phyloP scores from a whole-genome alignment of 2,113 vertebrate genomes.

The Noturus placidus region DNA sequence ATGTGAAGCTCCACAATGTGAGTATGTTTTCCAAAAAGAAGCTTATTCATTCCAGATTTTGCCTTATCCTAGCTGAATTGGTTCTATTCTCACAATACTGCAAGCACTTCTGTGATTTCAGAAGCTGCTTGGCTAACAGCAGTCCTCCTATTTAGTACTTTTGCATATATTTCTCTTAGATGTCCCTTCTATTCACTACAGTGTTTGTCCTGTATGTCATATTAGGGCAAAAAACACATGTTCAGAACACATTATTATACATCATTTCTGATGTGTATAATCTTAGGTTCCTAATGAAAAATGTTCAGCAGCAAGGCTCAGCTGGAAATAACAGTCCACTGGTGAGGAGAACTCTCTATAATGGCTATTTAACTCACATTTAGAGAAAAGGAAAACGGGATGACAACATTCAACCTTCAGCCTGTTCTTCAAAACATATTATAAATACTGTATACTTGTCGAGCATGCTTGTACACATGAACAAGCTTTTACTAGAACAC shows the following conservation, averaged over 20 bases:
- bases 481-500: slow-evolving; percentile 30
- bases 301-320: background rate
- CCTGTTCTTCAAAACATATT: background rate
- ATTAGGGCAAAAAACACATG: background rate
- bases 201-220: background rate
- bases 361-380: background rate
- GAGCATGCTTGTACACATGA: slow-evolving; percentile 4
- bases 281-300: background rate
- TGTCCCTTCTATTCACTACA: background rate
- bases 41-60: slow-evolving; percentile 7
- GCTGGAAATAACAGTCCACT: background rate
- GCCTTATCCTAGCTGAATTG: background rate
- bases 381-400: background rate
- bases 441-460: background rate
- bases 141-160: background rate
- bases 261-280: background rate
- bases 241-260: background rate
- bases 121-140: background rate
- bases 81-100: slow-evolving; percentile 12
- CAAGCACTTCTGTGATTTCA: background rate
- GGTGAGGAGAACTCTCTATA: background rate
- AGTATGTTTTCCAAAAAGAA: slow-evolving; percentile 14
- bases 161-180: background rate
- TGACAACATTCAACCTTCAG: slow-evolving; percentile 6
- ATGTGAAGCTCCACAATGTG: slow-evolving; percentile 50